Evolutionary conservation across 2,797 vertebrate genomes (phyloP).

Genomic region (Poecilia velifera): DNA sequence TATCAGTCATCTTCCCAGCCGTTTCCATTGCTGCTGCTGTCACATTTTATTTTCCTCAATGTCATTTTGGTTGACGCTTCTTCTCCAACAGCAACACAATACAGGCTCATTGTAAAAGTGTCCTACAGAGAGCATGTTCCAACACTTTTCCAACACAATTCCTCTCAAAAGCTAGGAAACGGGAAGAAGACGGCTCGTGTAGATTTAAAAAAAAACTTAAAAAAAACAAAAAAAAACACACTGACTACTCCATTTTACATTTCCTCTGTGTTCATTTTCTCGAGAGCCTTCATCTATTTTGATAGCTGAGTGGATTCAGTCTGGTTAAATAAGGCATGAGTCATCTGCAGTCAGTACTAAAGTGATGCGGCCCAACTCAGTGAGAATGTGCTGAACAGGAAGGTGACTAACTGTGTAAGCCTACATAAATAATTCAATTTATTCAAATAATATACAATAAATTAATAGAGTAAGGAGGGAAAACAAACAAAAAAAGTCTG

Average conservation of each 20-base stretch:
- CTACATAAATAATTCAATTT: background rate
- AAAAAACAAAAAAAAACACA: constrained; percentile 20
- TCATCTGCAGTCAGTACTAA: constrained; percentile 47
- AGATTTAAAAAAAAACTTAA: background rate
- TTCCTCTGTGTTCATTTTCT: constrained; percentile 64
- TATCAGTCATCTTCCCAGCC: background rate
- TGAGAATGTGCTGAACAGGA: constrained; percentile 22
- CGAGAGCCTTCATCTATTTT: constrained; percentile 54
- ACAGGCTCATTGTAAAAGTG: constrained; percentile 49
- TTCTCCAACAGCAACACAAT: constrained; percentile 56
- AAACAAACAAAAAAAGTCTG: background rate
- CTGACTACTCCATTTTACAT: constrained; percentile 58
- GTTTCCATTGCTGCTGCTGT: constrained; percentile 51
- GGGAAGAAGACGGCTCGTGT: background rate
- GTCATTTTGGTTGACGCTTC: constrained; percentile 49
- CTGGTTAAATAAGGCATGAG: constrained; percentile 70
- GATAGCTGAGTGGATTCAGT: constrained; percentile 44
- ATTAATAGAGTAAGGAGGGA: background rate
- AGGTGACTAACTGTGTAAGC: constrained; percentile 14
- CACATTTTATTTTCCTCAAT: constrained; percentile 62
- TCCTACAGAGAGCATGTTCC: constrained; percentile 46
- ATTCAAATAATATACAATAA: background rate
- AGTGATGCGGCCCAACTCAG: constrained; percentile 30
- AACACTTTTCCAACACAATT: constrained; percentile 7
- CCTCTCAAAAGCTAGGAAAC: constrained; percentile 38